Conservation (phyloP, 2,113 vertebrate species). For the Pituophis catenifer region DNA sequence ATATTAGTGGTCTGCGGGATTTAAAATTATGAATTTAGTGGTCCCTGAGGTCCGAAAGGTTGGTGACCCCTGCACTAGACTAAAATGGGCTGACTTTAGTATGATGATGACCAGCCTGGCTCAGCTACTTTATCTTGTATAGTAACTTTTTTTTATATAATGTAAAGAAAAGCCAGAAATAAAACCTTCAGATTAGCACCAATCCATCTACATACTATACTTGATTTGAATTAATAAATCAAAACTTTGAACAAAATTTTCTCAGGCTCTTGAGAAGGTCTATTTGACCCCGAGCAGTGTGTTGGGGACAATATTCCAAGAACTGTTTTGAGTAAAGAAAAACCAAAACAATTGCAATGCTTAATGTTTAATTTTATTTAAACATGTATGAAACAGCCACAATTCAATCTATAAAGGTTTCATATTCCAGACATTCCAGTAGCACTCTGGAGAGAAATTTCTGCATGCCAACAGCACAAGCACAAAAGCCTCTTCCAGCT, state of each 20-base stretch:
- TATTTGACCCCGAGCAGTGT: not conserved
- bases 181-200: not conserved
- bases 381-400: too few species aligned
- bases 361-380: too few species aligned
- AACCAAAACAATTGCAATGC: not conserved
- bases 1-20: too few species aligned
- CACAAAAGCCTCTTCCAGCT: not conserved
- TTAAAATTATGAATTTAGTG: too few species aligned
- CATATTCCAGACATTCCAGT: not conserved
- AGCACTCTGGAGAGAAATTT: not conserved
- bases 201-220: not conserved
- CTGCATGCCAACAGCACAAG: not conserved
- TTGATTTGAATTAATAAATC: not conserved
- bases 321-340: not conserved
- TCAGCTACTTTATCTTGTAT: not conserved
- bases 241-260: not conserved
- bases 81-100: not conserved
- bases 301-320: too few species aligned
- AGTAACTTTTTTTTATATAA: not conserved
- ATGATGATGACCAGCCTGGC: not conserved
- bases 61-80: too few species aligned
- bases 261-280: not conserved
- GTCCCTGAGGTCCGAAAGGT: too few species aligned
- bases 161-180: not conserved
- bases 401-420: not conserved